Percentiles rank a stretch among this genome's conserved stretches.
Evolutionary conservation across 2,797 vertebrate species (phyloP).

Genomic region (Clarias fuscus): DNA sequence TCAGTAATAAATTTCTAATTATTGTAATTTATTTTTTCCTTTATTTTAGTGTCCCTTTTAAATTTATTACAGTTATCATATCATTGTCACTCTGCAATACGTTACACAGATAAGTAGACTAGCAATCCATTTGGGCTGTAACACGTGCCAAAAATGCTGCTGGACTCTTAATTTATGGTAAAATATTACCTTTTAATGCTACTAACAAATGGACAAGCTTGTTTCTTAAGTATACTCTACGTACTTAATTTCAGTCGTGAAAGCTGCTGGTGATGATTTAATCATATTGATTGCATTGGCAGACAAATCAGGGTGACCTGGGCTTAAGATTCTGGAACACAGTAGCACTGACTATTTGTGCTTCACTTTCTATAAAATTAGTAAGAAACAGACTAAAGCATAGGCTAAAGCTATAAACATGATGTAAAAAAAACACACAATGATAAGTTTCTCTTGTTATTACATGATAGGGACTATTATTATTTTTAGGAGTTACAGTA

Average conservation of each 20-base stretch:
- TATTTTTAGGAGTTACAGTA: too few relatives aligned
- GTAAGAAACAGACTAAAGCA: not conserved
- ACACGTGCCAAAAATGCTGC: constrained; percentile 58
- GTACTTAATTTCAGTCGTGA: constrained; percentile 48
- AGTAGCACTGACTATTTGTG: constrained; percentile 22
- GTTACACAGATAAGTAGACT: constrained; percentile 73
- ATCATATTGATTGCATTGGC: constrained; percentile 52
- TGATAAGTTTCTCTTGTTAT: not conserved
- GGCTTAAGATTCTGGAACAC: constrained; percentile 20
- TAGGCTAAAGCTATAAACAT: not conserved
- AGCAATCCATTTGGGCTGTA: constrained; percentile 69
- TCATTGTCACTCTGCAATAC: constrained; percentile 65
- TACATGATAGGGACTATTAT: not conserved
- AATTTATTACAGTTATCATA: constrained; percentile 83
- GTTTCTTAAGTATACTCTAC: constrained; percentile 23
- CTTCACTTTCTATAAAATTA: not conserved
- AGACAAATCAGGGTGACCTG: constrained; percentile 47
- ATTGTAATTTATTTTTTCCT: constrained; percentile 83
- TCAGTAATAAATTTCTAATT: constrained; percentile 80
- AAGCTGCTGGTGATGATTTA: constrained; percentile 60
- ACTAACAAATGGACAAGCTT: constrained; percentile 55
- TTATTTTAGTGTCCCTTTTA: constrained; percentile 82
- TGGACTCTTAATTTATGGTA: constrained; percentile 56
- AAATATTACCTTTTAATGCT: constrained; percentile 58
- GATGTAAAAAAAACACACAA: not conserved